Percentiles rank a stretch among this genome's conserved stretches.
phyloP scores from a whole-genome alignment of 1,140 invertebrate species.

The Lucilia cuprina region DNA sequence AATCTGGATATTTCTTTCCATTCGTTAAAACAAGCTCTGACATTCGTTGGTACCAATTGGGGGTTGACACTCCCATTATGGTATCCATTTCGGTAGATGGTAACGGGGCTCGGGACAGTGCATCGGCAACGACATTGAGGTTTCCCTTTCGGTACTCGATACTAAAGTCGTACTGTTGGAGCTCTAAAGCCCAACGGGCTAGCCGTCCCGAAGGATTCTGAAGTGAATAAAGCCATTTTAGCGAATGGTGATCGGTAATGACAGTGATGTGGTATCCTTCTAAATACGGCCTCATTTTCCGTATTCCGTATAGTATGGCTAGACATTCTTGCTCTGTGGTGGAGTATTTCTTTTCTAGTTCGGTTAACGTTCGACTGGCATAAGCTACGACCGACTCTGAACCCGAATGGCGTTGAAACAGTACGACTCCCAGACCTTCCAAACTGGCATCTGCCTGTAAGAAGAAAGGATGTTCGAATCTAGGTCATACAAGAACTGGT shows the following conservation, averaged over 20 bases:
- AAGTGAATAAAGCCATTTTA: conserved; percentile 56
- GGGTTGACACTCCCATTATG: no score
- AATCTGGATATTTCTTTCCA: background rate
- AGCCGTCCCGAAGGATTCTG: conserved; percentile 46
- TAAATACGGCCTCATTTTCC: conserved; percentile 35
- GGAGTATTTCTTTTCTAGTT: conserved; percentile 55
- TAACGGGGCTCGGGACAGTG: no score
- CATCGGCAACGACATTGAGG: no score
- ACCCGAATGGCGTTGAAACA: conserved; percentile 41
- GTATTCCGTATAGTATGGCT: conserved; percentile 42
- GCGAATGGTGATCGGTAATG: conserved; percentile 41
- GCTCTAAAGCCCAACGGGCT: conserved; percentile 42
- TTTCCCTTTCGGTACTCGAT: background rate
- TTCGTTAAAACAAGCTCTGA: no score
- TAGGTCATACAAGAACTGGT: no score
- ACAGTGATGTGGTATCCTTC: conserved; percentile 34
- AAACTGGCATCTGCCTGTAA: conserved; percentile 43
- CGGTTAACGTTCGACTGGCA: conserved; percentile 29
- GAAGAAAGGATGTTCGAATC: no score
- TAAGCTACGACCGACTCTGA: conserved; percentile 38
- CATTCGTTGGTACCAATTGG: no score
- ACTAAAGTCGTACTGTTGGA: conserved; percentile 41
- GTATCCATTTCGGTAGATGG: no score
- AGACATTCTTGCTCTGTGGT: conserved; percentile 64
- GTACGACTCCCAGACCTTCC: conserved; percentile 44